A percentile compares a stretch with the other conserved stretches of the same genome.
These are phyloP conservation scores for Portunus trituberculatus DNA, from an alignment of 1,140 invertebrate genomes.

Conservation along the genomic window DNA sequence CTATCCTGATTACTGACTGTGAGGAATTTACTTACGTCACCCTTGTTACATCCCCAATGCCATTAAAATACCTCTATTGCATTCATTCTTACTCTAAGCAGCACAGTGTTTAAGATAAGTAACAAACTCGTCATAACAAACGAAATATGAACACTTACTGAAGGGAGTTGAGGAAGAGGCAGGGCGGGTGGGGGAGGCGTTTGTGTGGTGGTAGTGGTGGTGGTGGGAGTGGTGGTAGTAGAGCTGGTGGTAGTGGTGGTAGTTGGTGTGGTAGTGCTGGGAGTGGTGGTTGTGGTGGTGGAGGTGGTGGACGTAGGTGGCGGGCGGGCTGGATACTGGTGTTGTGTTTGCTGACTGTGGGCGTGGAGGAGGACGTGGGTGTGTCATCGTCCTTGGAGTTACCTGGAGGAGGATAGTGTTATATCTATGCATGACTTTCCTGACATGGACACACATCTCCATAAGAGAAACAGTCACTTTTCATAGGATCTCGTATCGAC, in stretches of 20 bases:
- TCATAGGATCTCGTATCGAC: too few relatives aligned
- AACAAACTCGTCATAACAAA: not conserved
- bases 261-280: not conserved
- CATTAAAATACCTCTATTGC: too few relatives aligned
- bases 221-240: not conserved
- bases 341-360: not conserved
- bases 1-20: too few relatives aligned
- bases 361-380: not conserved
- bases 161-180: not conserved
- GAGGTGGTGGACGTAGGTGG: not conserved
- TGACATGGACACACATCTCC: too few relatives aligned
- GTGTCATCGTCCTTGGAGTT: not conserved
- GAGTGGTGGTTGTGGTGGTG: not conserved
- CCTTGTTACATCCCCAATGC: too few relatives aligned
- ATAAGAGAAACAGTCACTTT: too few relatives aligned
- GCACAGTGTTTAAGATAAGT: too few relatives aligned
- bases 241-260: not conserved
- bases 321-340: not conserved
- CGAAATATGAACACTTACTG: not conserved
- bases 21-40: too few relatives aligned
- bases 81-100: too few relatives aligned
- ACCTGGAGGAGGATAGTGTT: not conserved
- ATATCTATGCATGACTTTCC: not conserved
- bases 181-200: not conserved
- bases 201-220: not conserved